These are phyloP conservation scores for Phengaris alcon DNA, from an alignment of 2,888 invertebrate species.

Conservation along the genomic window DNA sequence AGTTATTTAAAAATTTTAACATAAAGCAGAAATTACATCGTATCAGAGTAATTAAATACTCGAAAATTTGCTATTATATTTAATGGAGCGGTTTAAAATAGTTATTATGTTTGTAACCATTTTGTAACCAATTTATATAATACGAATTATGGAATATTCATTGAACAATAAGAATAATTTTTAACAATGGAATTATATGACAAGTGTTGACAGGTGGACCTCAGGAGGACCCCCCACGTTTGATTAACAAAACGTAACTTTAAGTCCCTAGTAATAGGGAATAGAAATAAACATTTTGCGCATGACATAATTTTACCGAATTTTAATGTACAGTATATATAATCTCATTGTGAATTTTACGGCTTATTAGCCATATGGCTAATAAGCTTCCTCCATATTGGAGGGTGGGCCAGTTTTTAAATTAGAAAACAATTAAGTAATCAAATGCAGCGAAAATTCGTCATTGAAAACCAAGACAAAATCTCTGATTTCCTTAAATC, in stretches of 20 bases:
- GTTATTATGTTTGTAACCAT: background rate
- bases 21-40: no score
- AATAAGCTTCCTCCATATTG: no score
- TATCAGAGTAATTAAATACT: no score
- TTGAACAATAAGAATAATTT: constrained; percentile 57
- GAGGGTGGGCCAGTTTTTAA: background rate
- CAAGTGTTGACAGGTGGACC: constrained; percentile 65
- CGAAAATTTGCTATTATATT: no score
- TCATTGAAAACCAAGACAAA: background rate
- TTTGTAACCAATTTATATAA: constrained; percentile 46
- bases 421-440: background rate
- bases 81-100: background rate
- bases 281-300: constrained; percentile 50
- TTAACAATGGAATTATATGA: constrained; percentile 56
- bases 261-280: background rate
- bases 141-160: constrained; percentile 58
- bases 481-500: background rate
- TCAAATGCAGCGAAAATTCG: background rate
- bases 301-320: constrained; percentile 47
- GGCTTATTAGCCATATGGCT: background rate
- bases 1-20: no score
- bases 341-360: constrained; percentile 28
- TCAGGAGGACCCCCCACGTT: constrained; percentile 63
- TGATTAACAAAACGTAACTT: constrained; percentile 10
- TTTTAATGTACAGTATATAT: constrained; percentile 37